Percentiles rank a stretch among this genome's conserved stretches.
These are phyloP conservation scores for Ferdinandea cuprea DNA, from an alignment of 2,888 invertebrate species.

Conservation along the genomic window DNA sequence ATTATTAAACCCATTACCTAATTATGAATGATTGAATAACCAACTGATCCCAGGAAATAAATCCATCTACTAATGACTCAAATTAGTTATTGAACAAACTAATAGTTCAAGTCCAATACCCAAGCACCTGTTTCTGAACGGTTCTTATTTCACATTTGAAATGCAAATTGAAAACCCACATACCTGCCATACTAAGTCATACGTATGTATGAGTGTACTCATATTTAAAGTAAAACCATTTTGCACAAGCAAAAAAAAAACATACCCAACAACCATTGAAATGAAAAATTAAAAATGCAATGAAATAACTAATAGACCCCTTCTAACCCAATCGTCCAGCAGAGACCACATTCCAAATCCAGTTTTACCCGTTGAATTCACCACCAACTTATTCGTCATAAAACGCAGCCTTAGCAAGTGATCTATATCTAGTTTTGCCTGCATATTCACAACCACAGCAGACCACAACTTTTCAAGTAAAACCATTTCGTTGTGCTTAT, in stretches of 20 bases:
- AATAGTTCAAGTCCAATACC: not conserved
- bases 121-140: not conserved
- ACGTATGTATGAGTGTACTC: no score
- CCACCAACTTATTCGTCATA: constrained; percentile 45
- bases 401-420: not conserved
- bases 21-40: no score
- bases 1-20: no score
- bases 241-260: constrained; percentile 5
- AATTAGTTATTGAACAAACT: not conserved
- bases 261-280: constrained; percentile 24
- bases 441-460: not conserved
- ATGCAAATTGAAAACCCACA: constrained; percentile 1
- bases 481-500: constrained; percentile 1
- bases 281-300: constrained; percentile 28
- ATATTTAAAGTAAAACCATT: constrained; percentile 11
- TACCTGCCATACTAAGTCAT: not conserved
- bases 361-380: constrained; percentile 61
- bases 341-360: constrained; percentile 67
- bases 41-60: no score
- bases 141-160: not conserved
- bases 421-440: not conserved
- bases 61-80: no score
- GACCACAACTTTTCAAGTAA: not conserved
- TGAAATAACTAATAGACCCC: constrained; percentile 25
- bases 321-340: constrained; percentile 1